Conservation (phyloP, 2,888 invertebrate species). For the Eilema depressum region DNA sequence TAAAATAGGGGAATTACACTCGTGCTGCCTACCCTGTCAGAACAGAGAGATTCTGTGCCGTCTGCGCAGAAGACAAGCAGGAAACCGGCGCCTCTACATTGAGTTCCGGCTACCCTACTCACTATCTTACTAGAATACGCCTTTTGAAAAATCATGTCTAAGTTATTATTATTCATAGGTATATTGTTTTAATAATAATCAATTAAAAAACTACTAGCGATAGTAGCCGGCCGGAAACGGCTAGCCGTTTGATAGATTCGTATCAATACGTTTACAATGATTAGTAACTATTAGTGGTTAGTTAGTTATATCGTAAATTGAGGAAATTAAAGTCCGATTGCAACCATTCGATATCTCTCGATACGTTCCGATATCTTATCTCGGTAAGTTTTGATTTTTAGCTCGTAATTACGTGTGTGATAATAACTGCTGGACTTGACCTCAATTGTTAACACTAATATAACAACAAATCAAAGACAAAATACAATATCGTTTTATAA, state of each 20-base stretch:
- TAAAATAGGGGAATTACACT: too few species aligned
- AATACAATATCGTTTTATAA: not conserved
- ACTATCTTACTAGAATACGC: too few species aligned
- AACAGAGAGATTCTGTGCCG: too few species aligned
- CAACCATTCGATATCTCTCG: not conserved
- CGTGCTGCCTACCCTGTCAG: too few species aligned
- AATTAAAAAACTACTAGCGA: too few species aligned
- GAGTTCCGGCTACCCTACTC: too few species aligned
- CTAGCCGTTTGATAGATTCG: constrained; percentile 22
- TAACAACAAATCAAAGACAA: not conserved
- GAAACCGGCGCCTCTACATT: too few species aligned
- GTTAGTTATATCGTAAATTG: constrained; percentile 11
- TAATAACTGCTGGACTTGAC: constrained; percentile 3
- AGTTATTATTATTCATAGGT: too few species aligned
- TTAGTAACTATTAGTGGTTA: not conserved
- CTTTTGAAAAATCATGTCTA: too few species aligned
- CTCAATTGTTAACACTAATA: not conserved
- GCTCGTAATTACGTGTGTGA: not conserved
- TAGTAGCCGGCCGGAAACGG: constrained; percentile 12
- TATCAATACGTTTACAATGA: not conserved
- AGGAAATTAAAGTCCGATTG: constrained; percentile 8
- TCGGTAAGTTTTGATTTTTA: constrained; percentile 1
- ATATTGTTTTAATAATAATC: too few species aligned
- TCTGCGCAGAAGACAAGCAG: too few species aligned
- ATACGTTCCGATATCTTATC: not conserved